phyloP scores from a whole-genome alignment of 2,797 vertebrate genomes.

The Sparus aurata region DNA sequence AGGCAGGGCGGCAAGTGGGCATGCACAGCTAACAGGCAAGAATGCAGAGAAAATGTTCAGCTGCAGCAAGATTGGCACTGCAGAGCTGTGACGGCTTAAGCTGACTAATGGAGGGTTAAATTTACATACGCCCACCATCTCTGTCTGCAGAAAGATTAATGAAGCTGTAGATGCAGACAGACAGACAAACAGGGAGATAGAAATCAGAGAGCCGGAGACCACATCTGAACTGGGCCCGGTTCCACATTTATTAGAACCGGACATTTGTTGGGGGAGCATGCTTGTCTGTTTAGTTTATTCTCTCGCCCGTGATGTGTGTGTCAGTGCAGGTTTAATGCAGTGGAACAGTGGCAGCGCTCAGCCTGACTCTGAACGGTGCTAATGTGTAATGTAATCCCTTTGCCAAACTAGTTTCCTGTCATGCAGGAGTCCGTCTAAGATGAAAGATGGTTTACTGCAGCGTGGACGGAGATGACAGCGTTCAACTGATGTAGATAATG shows the following conservation, averaged over 20 bases:
- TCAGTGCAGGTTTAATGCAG: too few relatives aligned
- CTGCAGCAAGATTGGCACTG: constrained; percentile 11
- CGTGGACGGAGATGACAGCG: neutral
- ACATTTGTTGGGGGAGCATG: neutral
- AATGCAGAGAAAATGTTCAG: constrained; percentile 42
- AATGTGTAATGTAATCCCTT: constrained; percentile 13
- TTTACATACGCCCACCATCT: constrained; percentile 72
- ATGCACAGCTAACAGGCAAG: constrained; percentile 11
- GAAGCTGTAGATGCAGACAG: constrained; percentile 35
- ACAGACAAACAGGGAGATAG: neutral
- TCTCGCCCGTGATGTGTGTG: neutral
- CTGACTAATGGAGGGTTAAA: constrained; percentile 61
- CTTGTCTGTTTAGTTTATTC: constrained; percentile 1
- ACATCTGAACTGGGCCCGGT: neutral
- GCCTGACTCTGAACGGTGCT: neutral
- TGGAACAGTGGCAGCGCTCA: neutral
- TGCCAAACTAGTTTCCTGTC: constrained; percentile 34
- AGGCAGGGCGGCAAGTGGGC: constrained; percentile 5
- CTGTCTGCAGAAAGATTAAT: constrained; percentile 63
- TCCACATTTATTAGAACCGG: constrained; percentile 4
- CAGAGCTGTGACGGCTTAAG: constrained; percentile 27
- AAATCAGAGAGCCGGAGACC: neutral
- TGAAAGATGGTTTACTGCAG: constrained; percentile 11
- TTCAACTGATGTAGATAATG: neutral
- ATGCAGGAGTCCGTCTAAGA: neutral